Evolutionary conservation across 2,113 vertebrate genomes (phyloP).

Genomic region (Axis porcinus): DNA sequence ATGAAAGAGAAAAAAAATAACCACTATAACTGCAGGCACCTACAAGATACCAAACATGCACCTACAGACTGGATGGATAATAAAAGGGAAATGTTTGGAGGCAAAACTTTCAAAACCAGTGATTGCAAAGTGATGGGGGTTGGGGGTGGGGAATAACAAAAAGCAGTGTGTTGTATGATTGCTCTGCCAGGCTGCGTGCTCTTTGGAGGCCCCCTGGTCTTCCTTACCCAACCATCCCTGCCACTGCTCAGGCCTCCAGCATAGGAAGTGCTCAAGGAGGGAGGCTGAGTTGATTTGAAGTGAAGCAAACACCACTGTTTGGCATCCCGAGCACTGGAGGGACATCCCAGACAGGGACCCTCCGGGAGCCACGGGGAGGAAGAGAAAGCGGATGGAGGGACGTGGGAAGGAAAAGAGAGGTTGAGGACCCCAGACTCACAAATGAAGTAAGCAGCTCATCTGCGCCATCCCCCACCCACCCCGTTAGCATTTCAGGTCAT

Average conservation of each 20-base stretch:
- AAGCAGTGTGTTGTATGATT: rapidly evolving
- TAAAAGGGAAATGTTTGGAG: background rate
- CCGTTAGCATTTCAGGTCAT: background rate
- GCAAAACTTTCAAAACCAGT: background rate
- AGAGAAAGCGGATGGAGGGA: background rate
- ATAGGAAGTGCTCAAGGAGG: background rate
- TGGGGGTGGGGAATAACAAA: background rate
- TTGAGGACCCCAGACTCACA: background rate
- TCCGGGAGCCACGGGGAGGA: background rate
- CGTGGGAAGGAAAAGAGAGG: background rate
- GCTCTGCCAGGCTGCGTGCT: background rate
- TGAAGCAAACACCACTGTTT: background rate
- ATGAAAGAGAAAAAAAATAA: background rate
- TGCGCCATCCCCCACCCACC: rapidly evolving
- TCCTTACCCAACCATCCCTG: background rate
- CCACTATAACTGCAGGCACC: background rate
- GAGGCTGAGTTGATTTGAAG: background rate
- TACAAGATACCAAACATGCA: background rate
- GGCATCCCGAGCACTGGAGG: background rate
- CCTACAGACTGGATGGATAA: background rate
- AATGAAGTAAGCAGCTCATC: background rate
- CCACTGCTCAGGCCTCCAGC: background rate
- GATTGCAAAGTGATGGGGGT: background rate
- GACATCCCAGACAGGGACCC: background rate
- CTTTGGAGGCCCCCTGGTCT: background rate